Conservation (phyloP, 64 coral and sea anemone species). For the Catalaphyllia jardinei region DNA sequence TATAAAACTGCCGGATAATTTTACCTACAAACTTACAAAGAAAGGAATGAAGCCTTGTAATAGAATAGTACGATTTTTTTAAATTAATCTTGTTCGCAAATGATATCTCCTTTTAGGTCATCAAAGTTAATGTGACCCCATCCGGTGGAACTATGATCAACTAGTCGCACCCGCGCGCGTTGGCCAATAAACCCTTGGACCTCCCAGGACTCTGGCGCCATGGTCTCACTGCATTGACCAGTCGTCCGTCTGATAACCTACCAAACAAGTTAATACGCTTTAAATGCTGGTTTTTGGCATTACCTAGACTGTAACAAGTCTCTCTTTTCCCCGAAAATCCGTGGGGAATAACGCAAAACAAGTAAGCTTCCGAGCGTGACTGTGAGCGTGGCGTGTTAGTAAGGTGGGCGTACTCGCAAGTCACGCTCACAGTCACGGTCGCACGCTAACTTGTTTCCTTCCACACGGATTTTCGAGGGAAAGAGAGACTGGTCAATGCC, state of each 20-base stretch:
- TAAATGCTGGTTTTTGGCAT: background rate
- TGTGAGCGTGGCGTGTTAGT: too few relatives aligned
- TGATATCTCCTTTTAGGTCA: slow-evolving; percentile 27
- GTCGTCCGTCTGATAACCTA: slow-evolving; percentile 3
- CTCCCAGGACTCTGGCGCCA: slow-evolving; percentile 41
- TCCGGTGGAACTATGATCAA: slow-evolving; percentile 7
- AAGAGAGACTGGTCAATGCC: too few relatives aligned
- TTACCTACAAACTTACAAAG: too few relatives aligned
- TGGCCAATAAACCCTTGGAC: slow-evolving; percentile 15
- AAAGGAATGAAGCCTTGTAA: too few relatives aligned
- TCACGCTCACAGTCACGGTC: too few relatives aligned
- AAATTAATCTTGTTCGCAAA: background rate
- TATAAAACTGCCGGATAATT: too few relatives aligned
- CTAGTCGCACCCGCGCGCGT: background rate
- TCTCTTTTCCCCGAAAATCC: too few relatives aligned
- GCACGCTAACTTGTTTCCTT: too few relatives aligned
- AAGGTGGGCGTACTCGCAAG: too few relatives aligned
- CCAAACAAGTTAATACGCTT: background rate
- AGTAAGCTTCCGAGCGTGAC: too few relatives aligned
- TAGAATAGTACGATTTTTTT: background rate
- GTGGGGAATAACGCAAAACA: too few relatives aligned
- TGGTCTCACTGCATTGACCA: slow-evolving; percentile 13
- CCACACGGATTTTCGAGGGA: too few relatives aligned
- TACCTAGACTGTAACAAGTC: background rate
- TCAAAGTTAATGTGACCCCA: slow-evolving; percentile 65